Base-by-base conservation (phyloP, 1,140 invertebrate species). In the Drosophila mauritiana region DNA sequence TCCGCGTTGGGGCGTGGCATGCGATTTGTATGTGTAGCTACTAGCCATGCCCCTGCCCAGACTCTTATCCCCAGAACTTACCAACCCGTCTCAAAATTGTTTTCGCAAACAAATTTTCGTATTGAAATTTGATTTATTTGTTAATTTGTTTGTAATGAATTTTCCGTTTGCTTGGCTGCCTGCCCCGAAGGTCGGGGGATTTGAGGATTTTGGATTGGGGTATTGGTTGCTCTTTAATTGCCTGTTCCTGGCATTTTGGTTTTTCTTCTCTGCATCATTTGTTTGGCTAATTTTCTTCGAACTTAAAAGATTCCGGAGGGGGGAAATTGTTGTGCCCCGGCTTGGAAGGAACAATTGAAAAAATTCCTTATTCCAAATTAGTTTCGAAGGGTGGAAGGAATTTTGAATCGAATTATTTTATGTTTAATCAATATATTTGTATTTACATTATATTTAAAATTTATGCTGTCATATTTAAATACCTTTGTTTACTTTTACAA, bases 101-200 rank as follows among this genome's bases (percentile, higher is more conserved):
- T 89, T 89, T 89, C 74, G 81, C 85, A 89, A 91, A 89, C 90
- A 90, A 80, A 89, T 90, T 89, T 91, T 89, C 80, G 90, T 91
- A 91, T 91, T 91, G 90, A 90, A 91, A 91, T 91, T 91, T 91
- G 90, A 91, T 91, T 91, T 91, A 91, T 91, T 91, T 91, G 90
- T 89, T 91, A 91, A 91, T 91, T 91, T 91, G 90, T 91, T 91
- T 90, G 86, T 91, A 91, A 91, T 91, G 90, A 91, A 91, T 91
- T 91, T 91, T 82, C 80, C 85, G 80, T 88, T 89, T 88, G 84
- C 79, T 80, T 70, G 72, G 67, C 53, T 88, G 83, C 79, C 58
- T 63, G 62, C 48, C 48, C 74, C 39, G 31, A 36, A 57, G 72
- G 53, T 68, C 40, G 13, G 56, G 62, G 72, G 46, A 17, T 12